Base-by-base conservation (phyloP, 2,113 vertebrate genomes). In the Solea senegalensis region DNA sequence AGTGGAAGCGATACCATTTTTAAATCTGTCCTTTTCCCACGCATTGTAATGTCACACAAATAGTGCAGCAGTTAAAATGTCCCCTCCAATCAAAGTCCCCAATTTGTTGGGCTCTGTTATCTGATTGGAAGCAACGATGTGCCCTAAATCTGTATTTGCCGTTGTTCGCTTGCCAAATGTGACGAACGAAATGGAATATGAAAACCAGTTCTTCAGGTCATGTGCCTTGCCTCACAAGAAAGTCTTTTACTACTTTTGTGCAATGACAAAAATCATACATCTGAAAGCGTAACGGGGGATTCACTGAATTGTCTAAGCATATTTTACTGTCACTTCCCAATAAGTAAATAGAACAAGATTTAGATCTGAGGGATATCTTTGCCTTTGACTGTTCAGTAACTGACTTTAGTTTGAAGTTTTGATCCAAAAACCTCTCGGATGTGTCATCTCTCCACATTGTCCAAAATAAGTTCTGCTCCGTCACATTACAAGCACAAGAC, bases 71-170 rank as follows among this genome's bases (percentile, higher is more conserved):
- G 28, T 53, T 57, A 62, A 75, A 76, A 63, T 80, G 64, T 43
- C 76, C 53, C 56, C 44, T 83, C 49, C 65, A 86, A 85, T 88
- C 56, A 83, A 80, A 75, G 45, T 45, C 46, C 40, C 46, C 55
- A 62, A 86, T 86, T 85, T 53, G 44, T 67, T 74, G 73, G 69
- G 62, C 66, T 82, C 2, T 41, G 53, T 87, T 88, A 85, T 92
- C 87, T 89, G 86, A 91, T 9, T 72, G 65, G 74, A 74, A 70
- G 56, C 70, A 78, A 82, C 58, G 45, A 54, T 27, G 69, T 52
- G 27, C 64, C 58, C 77, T 28, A 69, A 75, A 69, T 80, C 27
- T 55, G 61, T 44, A 16, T 52, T 72, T 3, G 1, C 54, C 40
- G 44, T 13, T 39, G 15, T 50, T 59, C 40, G 51, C 54, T 13